Base-by-base conservation (phyloP, 2,888 invertebrate species). In the Plebejus melissa region DNA sequence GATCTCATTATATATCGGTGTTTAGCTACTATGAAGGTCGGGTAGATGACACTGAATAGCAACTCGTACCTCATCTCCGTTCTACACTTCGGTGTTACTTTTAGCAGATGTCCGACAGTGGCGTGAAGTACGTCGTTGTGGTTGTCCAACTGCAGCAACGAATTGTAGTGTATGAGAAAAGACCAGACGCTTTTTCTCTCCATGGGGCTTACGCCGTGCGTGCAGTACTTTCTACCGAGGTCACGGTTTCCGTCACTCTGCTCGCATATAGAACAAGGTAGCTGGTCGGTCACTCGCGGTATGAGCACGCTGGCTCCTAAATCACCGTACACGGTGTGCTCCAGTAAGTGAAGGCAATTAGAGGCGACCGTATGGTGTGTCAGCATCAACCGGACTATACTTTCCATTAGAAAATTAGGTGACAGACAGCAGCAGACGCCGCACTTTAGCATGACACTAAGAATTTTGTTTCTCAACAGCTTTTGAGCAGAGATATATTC, bases 371-470 rank as follows among this genome's bases (percentile, higher is more conserved):
- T 83, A 79, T 82, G 84, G 77, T 90, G 90, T 2, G 90, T 88
- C 76, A 91, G 80, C 83, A 95, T 87, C 58, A 95, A 85, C 28
- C 94, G 85, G 0, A 94, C 92, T 13, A 94, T 84, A 79, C 90
- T 91, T 75, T 93, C 88, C 83, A 95, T 87, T 0, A 95, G 83
- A 4, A 87, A 83, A 13, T 90, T 93, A 0, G 95, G 92, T 0
- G 95, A 94, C 81, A 95, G 94, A 82, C 96, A 96, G 82, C 95
- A 96, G 82, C 96, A 96, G 0, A 94, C 94, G 0, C 95, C 95
- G 75, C 94, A 94, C 71, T 88, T 87, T 9, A 94, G 88, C 90
- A 94, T 94, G 1, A 94, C 94, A 78, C 94, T 93, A 0, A 95
- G 83, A n/a, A 94, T 82, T 77, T 94, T 90, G 28, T 89, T 85